Conservation (phyloP, 2,888 invertebrate species). For the Scaptomyza caliginosa region DNA sequence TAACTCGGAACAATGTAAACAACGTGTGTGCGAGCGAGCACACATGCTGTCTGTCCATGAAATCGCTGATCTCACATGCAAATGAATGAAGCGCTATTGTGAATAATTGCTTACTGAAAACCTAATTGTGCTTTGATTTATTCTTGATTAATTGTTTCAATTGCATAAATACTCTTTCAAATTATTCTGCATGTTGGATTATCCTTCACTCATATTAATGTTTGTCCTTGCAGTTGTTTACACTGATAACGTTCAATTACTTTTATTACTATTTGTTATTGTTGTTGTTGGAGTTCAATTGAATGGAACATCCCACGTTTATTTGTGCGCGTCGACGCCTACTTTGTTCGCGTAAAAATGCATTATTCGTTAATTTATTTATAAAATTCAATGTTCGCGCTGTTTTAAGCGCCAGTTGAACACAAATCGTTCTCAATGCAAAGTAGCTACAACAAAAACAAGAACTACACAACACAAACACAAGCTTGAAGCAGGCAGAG, state of each 20-base stretch:
- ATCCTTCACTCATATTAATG: neutral
- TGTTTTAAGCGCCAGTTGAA: constrained; percentile 49
- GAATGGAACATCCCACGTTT: neutral
- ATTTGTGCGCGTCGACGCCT: constrained; percentile 1
- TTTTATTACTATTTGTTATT: neutral
- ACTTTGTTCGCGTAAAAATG: no score
- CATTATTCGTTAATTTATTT: constrained; percentile 67
- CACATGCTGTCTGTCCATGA: neutral
- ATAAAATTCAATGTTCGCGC: constrained; percentile 67
- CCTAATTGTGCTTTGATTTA: neutral
- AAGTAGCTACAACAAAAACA: constrained; percentile 35
- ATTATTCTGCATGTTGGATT: no score
- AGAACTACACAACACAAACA: constrained; percentile 40
- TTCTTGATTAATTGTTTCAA: no score
- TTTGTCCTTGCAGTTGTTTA: neutral
- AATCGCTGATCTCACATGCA: neutral
- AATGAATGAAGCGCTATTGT: constrained; percentile 5
- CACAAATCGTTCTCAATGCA: constrained; percentile 61
- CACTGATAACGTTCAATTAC: constrained; percentile 6
- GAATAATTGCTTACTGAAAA: neutral
- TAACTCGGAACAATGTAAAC: neutral
- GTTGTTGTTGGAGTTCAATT: neutral
- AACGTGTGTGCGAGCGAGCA: constrained; percentile 2
- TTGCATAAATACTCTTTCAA: neutral
- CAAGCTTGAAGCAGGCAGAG: constrained; percentile 45